Percentiles rank a stretch among this genome's conserved stretches.
phyloP scores from a whole-genome alignment of 2,113 vertebrate genomes.

The Peucedramus taeniatus region DNA sequence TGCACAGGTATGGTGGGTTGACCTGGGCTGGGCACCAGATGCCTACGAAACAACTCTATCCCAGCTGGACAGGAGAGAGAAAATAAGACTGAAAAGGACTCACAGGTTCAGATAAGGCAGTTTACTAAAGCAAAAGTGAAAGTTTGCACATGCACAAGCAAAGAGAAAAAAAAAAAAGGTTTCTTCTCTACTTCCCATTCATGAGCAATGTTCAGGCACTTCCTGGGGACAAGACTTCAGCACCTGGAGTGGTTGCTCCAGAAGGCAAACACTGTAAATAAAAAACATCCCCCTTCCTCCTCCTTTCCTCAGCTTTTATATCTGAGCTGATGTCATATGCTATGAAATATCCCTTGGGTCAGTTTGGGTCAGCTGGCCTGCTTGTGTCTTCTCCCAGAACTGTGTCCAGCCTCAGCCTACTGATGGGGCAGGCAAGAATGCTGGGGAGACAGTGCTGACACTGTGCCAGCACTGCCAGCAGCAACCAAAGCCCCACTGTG shows the following conservation, averaged over 20 bases:
- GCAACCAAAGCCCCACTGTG: not conserved
- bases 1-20: not conserved
- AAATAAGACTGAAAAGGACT: not conserved
- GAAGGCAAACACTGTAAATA: not conserved
- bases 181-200: not conserved
- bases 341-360: not conserved
- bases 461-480: not conserved
- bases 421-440: not conserved
- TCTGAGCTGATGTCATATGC: not conserved
- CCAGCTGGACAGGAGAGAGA: not conserved
- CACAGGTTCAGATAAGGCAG: not conserved
- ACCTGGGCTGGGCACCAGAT: not conserved
- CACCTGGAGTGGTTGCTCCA: not conserved
- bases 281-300: not conserved
- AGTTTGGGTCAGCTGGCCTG: not conserved
- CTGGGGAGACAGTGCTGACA: not conserved
- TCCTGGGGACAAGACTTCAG: not conserved
- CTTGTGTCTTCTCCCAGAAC: not conserved
- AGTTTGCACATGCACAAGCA: not conserved
- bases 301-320: not conserved
- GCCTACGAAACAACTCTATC: not conserved
- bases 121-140: not conserved
- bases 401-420: not conserved
- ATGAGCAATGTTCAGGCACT: fast-evolving
- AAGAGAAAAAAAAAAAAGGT: not conserved